Evolutionary conservation across 2,113 vertebrate genomes (phyloP).

Genomic region (Triplophysa tibetana): DNA sequence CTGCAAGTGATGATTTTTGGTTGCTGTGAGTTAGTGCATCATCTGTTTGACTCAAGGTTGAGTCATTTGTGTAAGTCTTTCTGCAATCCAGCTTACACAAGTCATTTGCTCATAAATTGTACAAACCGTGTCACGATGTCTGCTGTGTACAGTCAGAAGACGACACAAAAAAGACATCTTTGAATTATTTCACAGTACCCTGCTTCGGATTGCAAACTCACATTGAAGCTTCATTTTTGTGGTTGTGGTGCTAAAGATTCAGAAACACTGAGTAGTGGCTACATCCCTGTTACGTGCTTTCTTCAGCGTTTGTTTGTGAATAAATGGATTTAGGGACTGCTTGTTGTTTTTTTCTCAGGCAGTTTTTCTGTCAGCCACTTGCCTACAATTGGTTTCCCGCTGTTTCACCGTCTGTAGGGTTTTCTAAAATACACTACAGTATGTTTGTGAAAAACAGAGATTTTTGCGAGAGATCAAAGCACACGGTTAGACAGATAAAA

Average conservation of each 20-base stretch:
- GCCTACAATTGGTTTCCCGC: constrained; percentile 11
- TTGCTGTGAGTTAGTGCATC: too few relatives aligned
- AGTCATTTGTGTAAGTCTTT: too few relatives aligned
- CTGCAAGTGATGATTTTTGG: too few relatives aligned
- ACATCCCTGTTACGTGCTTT: not conserved
- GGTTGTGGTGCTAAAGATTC: not conserved
- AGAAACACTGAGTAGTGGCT: not conserved
- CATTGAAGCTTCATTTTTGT: not conserved
- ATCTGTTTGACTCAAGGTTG: too few relatives aligned
- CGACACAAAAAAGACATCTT: too few relatives aligned
- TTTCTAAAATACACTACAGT: constrained; percentile 4
- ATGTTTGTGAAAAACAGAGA: not conserved
- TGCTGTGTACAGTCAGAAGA: too few relatives aligned
- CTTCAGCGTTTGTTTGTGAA: not conserved
- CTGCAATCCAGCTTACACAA: not conserved
- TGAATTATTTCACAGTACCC: too few relatives aligned
- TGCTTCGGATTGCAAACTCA: not conserved
- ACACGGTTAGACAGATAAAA: not conserved
- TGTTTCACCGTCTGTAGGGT: constrained; percentile 1
- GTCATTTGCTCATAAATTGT: too few relatives aligned
- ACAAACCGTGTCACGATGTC: too few relatives aligned
- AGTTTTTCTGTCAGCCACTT: not conserved
- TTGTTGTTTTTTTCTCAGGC: constrained; percentile 22
- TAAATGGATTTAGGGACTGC: constrained; percentile 18
- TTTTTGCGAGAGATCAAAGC: constrained; percentile 9